These are phyloP conservation scores for Tribolium freemani DNA, from an alignment of 2,888 invertebrate genomes.

Conservation along the genomic window DNA sequence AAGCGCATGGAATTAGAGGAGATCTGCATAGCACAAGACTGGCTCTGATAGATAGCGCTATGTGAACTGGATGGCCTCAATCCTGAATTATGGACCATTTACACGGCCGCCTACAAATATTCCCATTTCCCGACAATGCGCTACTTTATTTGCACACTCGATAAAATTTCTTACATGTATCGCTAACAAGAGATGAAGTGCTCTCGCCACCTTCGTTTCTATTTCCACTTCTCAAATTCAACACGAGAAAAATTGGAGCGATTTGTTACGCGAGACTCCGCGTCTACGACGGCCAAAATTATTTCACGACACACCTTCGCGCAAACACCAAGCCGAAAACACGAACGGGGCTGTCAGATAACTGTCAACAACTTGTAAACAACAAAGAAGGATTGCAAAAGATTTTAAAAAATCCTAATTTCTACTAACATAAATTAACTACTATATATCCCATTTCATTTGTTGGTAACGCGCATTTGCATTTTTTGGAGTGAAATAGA, in stretches of 20 bases:
- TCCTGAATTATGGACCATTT: constrained; percentile 61
- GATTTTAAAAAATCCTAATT: too few species aligned
- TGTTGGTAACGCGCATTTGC: too few species aligned
- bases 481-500: too few species aligned
- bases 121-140: constrained; percentile 40
- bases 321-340: too few species aligned
- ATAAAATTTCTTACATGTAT: constrained; percentile 21
- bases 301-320: neutral
- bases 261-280: constrained; percentile 25
- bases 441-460: too few species aligned
- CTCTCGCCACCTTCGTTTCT: constrained; percentile 27
- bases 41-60: constrained; percentile 62
- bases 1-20: constrained; percentile 52
- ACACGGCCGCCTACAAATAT: constrained; percentile 59
- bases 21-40: constrained; percentile 55
- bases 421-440: too few species aligned
- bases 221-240: constrained; percentile 23
- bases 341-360: constrained; percentile 17
- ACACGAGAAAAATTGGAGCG: constrained; percentile 21
- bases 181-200: constrained; percentile 21
- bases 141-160: constrained; percentile 4
- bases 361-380: constrained; percentile 37
- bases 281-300: constrained; percentile 13
- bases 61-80: constrained; percentile 59
- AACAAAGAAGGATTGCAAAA: constrained; percentile 27